Evolutionary conservation across 2,888 invertebrate genomes (phyloP).

Genomic region (Idaea aversata): DNA sequence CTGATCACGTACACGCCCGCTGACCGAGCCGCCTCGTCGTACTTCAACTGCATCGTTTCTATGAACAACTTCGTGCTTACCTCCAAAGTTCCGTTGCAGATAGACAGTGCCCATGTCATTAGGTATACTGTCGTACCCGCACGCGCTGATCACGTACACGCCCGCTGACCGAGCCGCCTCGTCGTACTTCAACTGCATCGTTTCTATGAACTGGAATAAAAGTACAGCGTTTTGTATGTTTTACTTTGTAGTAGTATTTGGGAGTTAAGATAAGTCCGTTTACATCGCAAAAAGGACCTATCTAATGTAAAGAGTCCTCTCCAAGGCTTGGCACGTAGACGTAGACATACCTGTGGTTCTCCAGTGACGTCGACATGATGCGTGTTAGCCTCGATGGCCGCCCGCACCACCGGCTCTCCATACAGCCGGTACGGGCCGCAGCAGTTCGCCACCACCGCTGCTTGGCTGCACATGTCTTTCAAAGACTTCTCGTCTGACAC

Average conservation of each 20-base stretch:
- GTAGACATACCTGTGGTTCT: conserved; percentile 86
- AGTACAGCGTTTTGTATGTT: not conserved
- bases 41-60: conserved; percentile 91
- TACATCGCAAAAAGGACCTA: too few species aligned
- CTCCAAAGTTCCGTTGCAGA: conserved; percentile 88
- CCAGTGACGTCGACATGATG: conserved; percentile 97
- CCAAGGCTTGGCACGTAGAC: not conserved
- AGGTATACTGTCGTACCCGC: conserved; percentile 96
- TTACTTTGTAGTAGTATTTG: too few species aligned
- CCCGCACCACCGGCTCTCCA: conserved; percentile 94
- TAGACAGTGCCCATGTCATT: conserved; percentile 92
- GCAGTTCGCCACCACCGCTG: conserved; percentile 92
- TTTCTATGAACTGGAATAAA: conserved; percentile 86
- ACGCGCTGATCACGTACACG: conserved; percentile 93
- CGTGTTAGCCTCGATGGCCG: conserved; percentile 89
- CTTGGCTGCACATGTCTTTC: conserved; percentile 87
- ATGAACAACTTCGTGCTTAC: conserved; percentile 82
- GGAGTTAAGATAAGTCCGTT: too few species aligned
- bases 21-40: conserved; percentile 86
- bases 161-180: conserved; percentile 87
- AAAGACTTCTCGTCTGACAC: conserved; percentile 87
- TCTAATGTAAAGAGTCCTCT: conserved; percentile 44
- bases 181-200: conserved; percentile 90
- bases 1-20: too few species aligned
- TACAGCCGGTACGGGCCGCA: conserved; percentile 94